Percentiles rank a stretch among this genome's conserved stretches.
These are phyloP conservation scores for Lophotriccus pileatus DNA, from an alignment of 2,797 vertebrate species.

Conservation along the genomic window DNA sequence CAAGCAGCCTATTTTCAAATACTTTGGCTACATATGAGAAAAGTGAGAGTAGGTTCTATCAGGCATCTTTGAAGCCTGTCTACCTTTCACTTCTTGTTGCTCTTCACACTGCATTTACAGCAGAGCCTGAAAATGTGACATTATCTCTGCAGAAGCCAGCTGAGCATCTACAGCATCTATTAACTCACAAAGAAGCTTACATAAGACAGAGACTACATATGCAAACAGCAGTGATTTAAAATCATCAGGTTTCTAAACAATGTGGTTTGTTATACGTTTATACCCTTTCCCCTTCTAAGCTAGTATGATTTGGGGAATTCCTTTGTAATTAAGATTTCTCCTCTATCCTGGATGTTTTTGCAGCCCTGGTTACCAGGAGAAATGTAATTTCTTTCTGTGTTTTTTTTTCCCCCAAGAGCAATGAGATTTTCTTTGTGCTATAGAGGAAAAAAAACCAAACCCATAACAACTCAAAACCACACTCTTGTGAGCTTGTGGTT, in stretches of 20 bases:
- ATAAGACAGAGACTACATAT: neutral
- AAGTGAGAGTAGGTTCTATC: neutral
- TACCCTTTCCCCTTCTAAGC: neutral
- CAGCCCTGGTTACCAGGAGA: neutral
- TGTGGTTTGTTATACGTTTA: neutral
- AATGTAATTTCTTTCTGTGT: neutral
- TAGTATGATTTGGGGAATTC: neutral
- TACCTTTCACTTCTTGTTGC: neutral
- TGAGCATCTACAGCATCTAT: neutral
- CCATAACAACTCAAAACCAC: neutral
- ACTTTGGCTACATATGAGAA: neutral
- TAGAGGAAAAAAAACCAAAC: neutral
- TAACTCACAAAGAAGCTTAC: neutral
- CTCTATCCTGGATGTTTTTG: neutral
- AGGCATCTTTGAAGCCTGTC: neutral
- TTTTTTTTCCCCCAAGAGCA: neutral
- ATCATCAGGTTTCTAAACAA: neutral
- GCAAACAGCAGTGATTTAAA: neutral
- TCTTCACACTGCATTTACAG: neutral
- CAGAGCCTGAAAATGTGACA: neutral
- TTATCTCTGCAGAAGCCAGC: slow-evolving; percentile 11
- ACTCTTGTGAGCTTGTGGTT: neutral
- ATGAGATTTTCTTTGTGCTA: neutral
- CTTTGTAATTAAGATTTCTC: neutral
- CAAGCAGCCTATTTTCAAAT: neutral